These are phyloP conservation scores for Chiridota heheva DNA, from an alignment of 35 echinoderm and acorn worm genomes.

Conservation along the genomic window DNA sequence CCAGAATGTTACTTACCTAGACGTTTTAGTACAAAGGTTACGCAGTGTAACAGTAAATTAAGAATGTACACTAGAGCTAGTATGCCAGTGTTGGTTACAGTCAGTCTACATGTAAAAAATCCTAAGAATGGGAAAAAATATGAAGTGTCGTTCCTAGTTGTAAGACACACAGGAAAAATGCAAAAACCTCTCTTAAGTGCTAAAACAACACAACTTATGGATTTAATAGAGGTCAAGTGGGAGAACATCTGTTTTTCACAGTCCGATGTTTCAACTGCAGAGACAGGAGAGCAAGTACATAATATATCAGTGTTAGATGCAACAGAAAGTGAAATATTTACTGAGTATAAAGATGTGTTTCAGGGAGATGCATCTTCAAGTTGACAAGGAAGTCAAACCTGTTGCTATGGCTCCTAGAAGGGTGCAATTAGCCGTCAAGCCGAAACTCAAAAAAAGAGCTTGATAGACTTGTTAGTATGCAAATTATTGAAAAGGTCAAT, in stretches of 20 bases:
- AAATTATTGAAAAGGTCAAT: slow-evolving; percentile 32
- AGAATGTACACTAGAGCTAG: slow-evolving; percentile 33
- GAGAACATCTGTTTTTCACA: slow-evolving; percentile 15
- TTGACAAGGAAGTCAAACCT: slow-evolving; percentile 7
- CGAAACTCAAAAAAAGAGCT: slow-evolving; percentile 34
- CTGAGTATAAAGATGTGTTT: slow-evolving; percentile 15
- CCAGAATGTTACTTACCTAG: background rate
- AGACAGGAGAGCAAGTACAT: background rate
- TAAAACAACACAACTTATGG: slow-evolving; percentile 4
- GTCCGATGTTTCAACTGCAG: background rate
- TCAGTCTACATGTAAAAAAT: slow-evolving; percentile 10
- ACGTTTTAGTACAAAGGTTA: background rate
- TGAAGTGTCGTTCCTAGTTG: slow-evolving; percentile 10
- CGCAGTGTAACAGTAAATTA: slow-evolving; percentile 8
- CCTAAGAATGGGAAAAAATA: slow-evolving; percentile 35
- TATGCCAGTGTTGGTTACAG: background rate
- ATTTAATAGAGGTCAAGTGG: slow-evolving; percentile 16
- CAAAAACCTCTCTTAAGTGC: slow-evolving; percentile 29
- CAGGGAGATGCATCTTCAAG: slow-evolving; percentile 19
- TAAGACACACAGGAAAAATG: slow-evolving; percentile 3
- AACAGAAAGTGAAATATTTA: slow-evolving; percentile 1
- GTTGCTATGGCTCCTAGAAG: slow-evolving; percentile 18
- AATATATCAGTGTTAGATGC: background rate
- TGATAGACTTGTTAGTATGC: slow-evolving; percentile 19
- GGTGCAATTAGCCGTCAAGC: slow-evolving; percentile 32